These are phyloP conservation scores for Muschampia staudingeri DNA, from an alignment of 2,888 invertebrate species.

Conservation along the genomic window DNA sequence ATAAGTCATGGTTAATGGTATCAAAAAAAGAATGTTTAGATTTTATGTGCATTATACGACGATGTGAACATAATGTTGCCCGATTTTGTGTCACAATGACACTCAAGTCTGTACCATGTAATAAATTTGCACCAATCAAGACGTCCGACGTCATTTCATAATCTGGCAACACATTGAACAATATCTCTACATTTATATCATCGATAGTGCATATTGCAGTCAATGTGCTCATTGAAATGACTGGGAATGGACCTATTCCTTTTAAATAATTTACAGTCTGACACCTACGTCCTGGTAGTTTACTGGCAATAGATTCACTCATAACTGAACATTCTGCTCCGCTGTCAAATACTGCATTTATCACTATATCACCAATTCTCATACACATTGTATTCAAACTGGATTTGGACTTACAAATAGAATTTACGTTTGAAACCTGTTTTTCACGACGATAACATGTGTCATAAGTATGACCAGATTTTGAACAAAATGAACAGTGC, in stretches of 20 bases:
- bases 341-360: conserved; percentile 69
- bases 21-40: conserved; percentile 7
- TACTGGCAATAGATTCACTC: conserved; percentile 65
- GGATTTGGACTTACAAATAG: conserved; percentile 46
- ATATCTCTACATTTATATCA: not conserved
- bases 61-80: conserved; percentile 31
- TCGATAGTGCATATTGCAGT: not conserved
- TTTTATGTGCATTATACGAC: conserved; percentile 18
- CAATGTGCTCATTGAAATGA: not conserved
- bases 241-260: not conserved
- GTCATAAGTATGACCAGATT: conserved; percentile 66
- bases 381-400: conserved; percentile 49
- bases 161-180: not conserved
- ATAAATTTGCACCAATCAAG: conserved; percentile 51
- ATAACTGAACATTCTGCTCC: conserved; percentile 71
- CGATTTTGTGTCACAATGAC: conserved; percentile 29
- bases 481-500: conserved; percentile 65
- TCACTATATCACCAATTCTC: conserved; percentile 36
- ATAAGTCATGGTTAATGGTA: conserved; percentile 51
- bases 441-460: conserved; percentile 66
- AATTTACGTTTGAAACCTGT: conserved; percentile 67
- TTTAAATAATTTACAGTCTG: conserved; percentile 31
- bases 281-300: conserved; percentile 51
- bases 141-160: not conserved
- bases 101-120: conserved; percentile 35